Conservation (phyloP, 2,113 vertebrate genomes). For the Arizona elegans region DNA sequence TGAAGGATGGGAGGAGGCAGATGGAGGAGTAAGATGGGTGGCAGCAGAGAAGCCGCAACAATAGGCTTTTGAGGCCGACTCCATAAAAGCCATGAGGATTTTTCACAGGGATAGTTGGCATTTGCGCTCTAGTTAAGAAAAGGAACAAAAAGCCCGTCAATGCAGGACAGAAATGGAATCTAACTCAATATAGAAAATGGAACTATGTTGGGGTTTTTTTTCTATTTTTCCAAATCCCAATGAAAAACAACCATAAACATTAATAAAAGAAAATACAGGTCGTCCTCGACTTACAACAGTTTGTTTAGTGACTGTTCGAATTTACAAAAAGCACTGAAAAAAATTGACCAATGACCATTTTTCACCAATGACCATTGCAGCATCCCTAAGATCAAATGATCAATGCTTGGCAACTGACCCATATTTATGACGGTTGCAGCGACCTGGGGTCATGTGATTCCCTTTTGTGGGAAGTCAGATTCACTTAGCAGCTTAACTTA, state of each 20-base stretch:
- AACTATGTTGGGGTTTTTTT: not conserved
- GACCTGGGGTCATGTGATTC: not conserved
- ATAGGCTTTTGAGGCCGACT: not conserved
- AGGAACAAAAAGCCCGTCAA: not conserved
- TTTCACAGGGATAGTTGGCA: not conserved
- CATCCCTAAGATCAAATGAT: not conserved
- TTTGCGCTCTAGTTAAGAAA: not conserved
- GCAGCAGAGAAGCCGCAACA: not conserved
- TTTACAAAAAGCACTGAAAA: not conserved
- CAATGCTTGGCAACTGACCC: not conserved
- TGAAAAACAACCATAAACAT: not conserved
- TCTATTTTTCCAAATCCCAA: no score
- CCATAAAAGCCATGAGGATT: not conserved
- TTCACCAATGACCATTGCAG: not conserved
- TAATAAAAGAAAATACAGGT: not conserved
- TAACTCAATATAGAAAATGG: not conserved
- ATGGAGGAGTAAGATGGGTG: not conserved
- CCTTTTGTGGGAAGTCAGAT: not conserved
- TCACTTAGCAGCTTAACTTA: not conserved
- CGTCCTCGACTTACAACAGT: not conserved
- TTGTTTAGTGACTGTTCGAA: fast-evolving
- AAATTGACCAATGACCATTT: not conserved
- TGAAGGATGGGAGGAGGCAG: not conserved
- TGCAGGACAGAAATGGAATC: not conserved
- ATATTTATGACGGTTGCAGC: not conserved